phyloP scores from a whole-genome alignment of 2,113 vertebrate species.

The Bostrychus sinensis region DNA sequence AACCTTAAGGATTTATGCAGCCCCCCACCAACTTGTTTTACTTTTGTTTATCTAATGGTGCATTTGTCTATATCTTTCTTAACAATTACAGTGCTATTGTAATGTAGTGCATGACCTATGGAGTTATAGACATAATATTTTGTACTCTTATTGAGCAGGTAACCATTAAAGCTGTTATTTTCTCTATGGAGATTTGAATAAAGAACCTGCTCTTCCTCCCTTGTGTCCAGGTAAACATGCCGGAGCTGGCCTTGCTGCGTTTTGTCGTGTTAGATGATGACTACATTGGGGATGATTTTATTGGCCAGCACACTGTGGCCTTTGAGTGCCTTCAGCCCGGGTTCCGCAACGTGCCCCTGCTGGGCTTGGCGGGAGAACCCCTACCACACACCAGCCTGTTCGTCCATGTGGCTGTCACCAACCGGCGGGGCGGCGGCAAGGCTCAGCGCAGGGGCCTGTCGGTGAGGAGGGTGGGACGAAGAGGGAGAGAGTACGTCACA shows the following conservation, averaged over 20 bases:
- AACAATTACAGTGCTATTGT: too few species aligned
- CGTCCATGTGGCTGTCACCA: constrained; percentile 93
- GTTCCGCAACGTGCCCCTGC: constrained; percentile 92
- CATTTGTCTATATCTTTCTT: too few species aligned
- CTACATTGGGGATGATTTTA: constrained; percentile 98
- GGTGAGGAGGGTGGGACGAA: constrained; percentile 87
- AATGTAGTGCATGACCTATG: too few species aligned
- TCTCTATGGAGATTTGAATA: not conserved
- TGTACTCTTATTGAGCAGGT: too few species aligned
- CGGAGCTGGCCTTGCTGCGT: constrained; percentile 93
- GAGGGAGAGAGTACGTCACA: constrained; percentile 90
- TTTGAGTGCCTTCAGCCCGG: constrained; percentile 96
- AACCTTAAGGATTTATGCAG: too few species aligned
- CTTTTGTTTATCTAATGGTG: too few species aligned
- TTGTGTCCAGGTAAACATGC: constrained; percentile 87
- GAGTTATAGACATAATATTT: too few species aligned
- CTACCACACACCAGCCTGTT: constrained; percentile 93
- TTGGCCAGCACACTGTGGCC: constrained; percentile 93
- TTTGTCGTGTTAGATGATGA: constrained; percentile 96
- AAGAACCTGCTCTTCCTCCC: not conserved
- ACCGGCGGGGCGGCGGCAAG: constrained; percentile 92
- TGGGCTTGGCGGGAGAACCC: constrained; percentile 88
- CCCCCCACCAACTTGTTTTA: too few species aligned
- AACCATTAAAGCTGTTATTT: too few species aligned
- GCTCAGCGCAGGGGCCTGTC: constrained; percentile 92